phyloP scores from a whole-genome alignment of 1,140 invertebrate species.

The Drosophila malerkotliana region DNA sequence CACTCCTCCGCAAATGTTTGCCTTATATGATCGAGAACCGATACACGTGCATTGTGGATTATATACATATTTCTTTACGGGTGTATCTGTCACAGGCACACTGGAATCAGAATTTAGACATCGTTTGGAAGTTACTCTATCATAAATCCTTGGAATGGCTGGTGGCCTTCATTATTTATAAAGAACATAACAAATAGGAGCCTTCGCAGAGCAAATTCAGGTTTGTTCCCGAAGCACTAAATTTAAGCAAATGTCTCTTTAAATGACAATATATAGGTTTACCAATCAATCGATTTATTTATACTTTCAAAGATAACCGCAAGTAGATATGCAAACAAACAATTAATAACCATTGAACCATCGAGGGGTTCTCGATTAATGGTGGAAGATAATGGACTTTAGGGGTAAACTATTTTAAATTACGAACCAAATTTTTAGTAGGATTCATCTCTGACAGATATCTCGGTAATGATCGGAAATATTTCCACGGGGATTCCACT shows the following conservation, averaged over 20 bases:
- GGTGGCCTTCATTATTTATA: background rate
- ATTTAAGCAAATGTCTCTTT: conserved; percentile 19
- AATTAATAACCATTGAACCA: conserved; percentile 13
- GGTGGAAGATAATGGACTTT: background rate
- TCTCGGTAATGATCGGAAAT: conserved; percentile 1
- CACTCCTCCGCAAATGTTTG: conserved; percentile 66
- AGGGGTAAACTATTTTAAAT: background rate
- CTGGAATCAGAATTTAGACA: no score
- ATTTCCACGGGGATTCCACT: conserved; percentile 19
- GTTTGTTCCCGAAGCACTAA: conserved; percentile 23
- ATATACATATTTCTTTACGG: no score
- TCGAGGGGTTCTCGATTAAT: background rate
- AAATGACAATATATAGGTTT: conserved; percentile 36
- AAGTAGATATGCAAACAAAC: conserved; percentile 8
- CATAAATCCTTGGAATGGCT: no score
- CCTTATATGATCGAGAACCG: conserved; percentile 42
- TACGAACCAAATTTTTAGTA: background rate
- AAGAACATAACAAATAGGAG: background rate
- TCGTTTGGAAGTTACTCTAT: no score
- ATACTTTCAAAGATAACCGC: conserved; percentile 30
- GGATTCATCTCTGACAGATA: background rate
- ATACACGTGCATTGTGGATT: conserved; percentile 3
- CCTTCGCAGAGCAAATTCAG: background rate
- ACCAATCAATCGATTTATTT: conserved; percentile 26
- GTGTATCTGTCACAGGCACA: no score